Evolutionary conservation across 2,113 vertebrate genomes (phyloP), one percentile per base, ranked within the genome.

Genomic region (Grammomys surdaster): DNA sequence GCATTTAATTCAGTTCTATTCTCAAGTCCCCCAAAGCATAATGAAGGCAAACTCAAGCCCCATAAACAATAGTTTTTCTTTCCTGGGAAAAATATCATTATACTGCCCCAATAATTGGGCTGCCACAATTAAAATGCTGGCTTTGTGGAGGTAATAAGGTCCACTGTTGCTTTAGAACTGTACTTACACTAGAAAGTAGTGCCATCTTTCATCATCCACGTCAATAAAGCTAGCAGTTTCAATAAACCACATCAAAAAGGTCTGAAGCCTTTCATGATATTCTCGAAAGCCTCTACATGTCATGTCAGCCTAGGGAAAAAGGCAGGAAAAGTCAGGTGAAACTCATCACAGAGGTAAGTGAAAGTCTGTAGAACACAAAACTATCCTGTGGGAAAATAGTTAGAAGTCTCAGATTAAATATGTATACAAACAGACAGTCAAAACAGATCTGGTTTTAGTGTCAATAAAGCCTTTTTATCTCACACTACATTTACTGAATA

Each of bases 171-270:
- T 99, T 99, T 99, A 99, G 98, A 98, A 99, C 98, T 99, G 98
- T 98, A 99, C 99, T 99, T 99, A 99, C 99, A 99, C 98, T 98
- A 99, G 99, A 99, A 99, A 99, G 99, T 99, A 99, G 99, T 99
- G 99, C 99, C 99, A 99, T 98, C 98, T 99, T 99, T 99, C 99
- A 98, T 99, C 99, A 97, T 99, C 99, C 97, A 99, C 98, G 96
- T 99, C 99, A 98, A 99, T 99, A 99, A 99, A 99, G 98, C 99
- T 99, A 98, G 99, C 99, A 54, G 99, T 99, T 99, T 99, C 99
- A 98, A 99, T 99, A 99, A 99, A 99, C 99, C 99, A 99, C 99
- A 99, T 99, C 98, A 99, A 99, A 98, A 99, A 99, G 91, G 99
- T 99, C 99, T 99, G 99, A 98, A 99, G 99, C 98, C 99, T 99